These are phyloP conservation scores for Caenorhabditis brenneri DNA, from an alignment of 1,140 invertebrate genomes.

Conservation along the genomic window DNA sequence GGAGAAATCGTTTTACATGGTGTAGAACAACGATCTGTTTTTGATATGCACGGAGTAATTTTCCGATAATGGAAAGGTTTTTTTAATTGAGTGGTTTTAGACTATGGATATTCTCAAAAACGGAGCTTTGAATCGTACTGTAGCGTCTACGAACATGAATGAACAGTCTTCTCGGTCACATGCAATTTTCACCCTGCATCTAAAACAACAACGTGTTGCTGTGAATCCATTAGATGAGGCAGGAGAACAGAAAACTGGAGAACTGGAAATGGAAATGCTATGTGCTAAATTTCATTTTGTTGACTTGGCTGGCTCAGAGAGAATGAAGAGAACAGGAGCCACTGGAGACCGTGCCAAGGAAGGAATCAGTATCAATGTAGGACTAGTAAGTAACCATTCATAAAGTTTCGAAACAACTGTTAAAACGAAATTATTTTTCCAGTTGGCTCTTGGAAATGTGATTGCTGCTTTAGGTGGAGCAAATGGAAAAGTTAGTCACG, in stretches of 20 bases:
- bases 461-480: slow-evolving; percentile 74
- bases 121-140: slow-evolving; percentile 66
- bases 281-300: slow-evolving; percentile 75
- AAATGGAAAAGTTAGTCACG: slow-evolving; percentile 72
- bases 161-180: slow-evolving; percentile 91
- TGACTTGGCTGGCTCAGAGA: slow-evolving; percentile 74
- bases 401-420: too few species aligned
- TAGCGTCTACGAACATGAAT: slow-evolving; percentile 90
- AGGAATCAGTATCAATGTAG: slow-evolving; percentile 75
- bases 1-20: slow-evolving; percentile 89
- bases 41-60: slow-evolving; percentile 79
- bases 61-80: not conserved
- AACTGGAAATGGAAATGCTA: slow-evolving; percentile 73
- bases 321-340: slow-evolving; percentile 74
- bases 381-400: slow-evolving; percentile 73
- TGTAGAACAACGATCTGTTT: slow-evolving; percentile 81
- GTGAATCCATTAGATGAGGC: slow-evolving; percentile 11
- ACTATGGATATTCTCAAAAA: slow-evolving; percentile 63
- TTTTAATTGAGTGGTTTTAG: slow-evolving; percentile 42
- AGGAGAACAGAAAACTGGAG: slow-evolving; percentile 29
- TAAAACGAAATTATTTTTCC: too few species aligned
- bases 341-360: slow-evolving; percentile 75
- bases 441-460: slow-evolving; percentile 80
- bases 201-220: slow-evolving; percentile 61
- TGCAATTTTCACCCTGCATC: slow-evolving; percentile 81